A percentile compares a stretch with the other conserved stretches of the same genome.
Evolutionary conservation across 2,797 vertebrate genomes (phyloP).

Genomic region (Falco berigora): DNA sequence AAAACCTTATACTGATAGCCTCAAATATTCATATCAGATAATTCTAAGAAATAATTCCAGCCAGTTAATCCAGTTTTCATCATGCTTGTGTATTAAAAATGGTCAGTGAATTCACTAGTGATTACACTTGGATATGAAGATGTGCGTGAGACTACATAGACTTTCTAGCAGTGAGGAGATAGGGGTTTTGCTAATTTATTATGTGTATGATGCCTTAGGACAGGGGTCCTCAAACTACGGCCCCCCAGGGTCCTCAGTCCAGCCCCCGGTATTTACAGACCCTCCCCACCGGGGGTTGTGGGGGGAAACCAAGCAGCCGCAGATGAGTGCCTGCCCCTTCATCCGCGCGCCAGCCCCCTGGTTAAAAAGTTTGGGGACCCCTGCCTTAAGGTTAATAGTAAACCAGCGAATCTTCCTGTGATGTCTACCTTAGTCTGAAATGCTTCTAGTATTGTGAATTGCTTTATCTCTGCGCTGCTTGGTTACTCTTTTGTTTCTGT

Average conservation of each 20-base stretch:
- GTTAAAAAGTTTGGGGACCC: too few species aligned
- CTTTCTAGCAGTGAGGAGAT: not conserved
- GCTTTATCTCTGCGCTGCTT: not conserved
- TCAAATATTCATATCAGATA: rapidly evolving
- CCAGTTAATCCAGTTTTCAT: not conserved
- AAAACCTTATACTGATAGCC: not conserved
- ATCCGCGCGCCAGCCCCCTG: too few species aligned
- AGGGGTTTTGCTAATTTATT: not conserved
- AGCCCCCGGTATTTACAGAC: too few species aligned
- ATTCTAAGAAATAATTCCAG: not conserved
- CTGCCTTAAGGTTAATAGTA: not conserved
- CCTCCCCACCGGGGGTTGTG: too few species aligned
- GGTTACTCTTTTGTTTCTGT: not conserved
- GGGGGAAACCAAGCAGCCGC: too few species aligned
- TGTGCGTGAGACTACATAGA: too few species aligned
- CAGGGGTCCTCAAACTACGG: too few species aligned
- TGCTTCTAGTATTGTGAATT: rapidly evolving
- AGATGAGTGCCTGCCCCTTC: too few species aligned
- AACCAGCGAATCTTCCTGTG: not conserved
- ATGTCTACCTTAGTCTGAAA: not conserved
- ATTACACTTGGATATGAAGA: not conserved
- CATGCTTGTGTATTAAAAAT: rapidly evolving
- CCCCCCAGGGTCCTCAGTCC: too few species aligned
- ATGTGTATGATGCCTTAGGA: not conserved
- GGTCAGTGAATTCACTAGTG: not conserved